Base-by-base conservation (phyloP, 2,113 vertebrate species). In the Tauraco erythrolophus region DNA sequence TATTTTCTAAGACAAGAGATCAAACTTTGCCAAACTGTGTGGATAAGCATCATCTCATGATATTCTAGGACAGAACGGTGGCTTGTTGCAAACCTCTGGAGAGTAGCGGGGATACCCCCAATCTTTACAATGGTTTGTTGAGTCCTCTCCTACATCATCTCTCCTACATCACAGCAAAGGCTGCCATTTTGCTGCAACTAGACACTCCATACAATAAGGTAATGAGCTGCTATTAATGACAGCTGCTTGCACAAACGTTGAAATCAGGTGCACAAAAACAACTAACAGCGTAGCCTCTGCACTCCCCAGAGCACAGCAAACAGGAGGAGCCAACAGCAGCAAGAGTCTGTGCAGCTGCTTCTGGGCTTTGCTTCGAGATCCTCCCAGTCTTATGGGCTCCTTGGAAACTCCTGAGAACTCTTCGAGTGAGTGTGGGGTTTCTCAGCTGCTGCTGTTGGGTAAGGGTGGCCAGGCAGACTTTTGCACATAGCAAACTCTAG, bases 231-330 rank as follows among this genome's bases (percentile, higher is more conserved):
- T 50, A 1, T 60, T 83, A 74, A 31, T 24, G 17, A 58, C 24
- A 65, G 18, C 19, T 57, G 5, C n/a, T 21, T 18, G 27, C 30
- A 43, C 30, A 68, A 56, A 66, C 14, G 7, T 6, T 28, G 54
- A 60, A 48, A 64, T 39, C 12, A 33, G 39, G 10, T 28, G 50
- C 68, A 19, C 8, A 16, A 16, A 53, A 65, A 11, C 25, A 64
- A 7, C 19, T 66, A 48, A 54, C 9, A 71, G 17, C 30, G 46
- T 0, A 0, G 35, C 56, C 50, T 58, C 21, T 56, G 58, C 9
- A 2, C 30, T 61, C 17, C 11, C 10, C 53, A 72, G n/a, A 71
- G 46, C 35, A 51, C 43, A 69, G 23, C 15, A 45, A 64, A 69
- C 8, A 35, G 5, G n/a, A 84, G 33, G 46, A 19, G 22, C 33